These are phyloP conservation scores for Ricordea florida DNA, from an alignment of 92 coral and sea anemone species.

Conservation along the genomic window DNA sequence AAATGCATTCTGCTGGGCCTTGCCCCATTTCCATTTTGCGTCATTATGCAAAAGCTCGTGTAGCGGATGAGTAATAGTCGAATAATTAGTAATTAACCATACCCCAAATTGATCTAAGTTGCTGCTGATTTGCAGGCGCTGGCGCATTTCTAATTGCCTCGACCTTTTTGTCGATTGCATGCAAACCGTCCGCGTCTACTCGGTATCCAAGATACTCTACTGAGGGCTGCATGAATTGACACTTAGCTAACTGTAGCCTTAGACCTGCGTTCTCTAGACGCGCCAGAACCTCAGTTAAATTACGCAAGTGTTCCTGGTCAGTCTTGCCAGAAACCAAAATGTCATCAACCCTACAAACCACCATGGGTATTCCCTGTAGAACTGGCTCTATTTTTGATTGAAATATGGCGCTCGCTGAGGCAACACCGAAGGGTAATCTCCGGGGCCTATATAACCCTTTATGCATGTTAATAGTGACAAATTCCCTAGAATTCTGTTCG, in stretches of 20 bases:
- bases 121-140: conserved; percentile 24
- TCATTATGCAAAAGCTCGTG: conserved; percentile 32
- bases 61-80: conserved; percentile 53
- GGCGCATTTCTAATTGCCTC: conserved; percentile 34
- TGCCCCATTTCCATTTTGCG: conserved; percentile 33
- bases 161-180: conserved; percentile 44
- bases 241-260: conserved; percentile 30
- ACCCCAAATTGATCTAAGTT: conserved; percentile 12
- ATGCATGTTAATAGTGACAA: conserved; percentile 55
- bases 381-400: conserved; percentile 59
- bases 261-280: conserved; percentile 34
- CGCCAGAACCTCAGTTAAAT: conserved; percentile 41
- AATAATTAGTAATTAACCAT: conserved; percentile 36
- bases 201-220: conserved; percentile 43
- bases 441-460: conserved; percentile 39
- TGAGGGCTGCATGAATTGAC: conserved; percentile 38
- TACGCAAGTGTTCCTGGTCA: conserved; percentile 22
- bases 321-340: conserved; percentile 31
- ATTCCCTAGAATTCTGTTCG: conserved; percentile 42
- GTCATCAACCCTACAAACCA: conserved; percentile 52
- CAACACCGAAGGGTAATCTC: conserved; percentile 37
- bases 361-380: conserved; percentile 60
- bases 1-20: conserved; percentile 16
- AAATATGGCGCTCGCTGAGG: conserved; percentile 40
- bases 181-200: conserved; percentile 38